These are phyloP conservation scores for Polypedilum vanderplanki DNA, from an alignment of 1,140 invertebrate species.

Conservation along the genomic window DNA sequence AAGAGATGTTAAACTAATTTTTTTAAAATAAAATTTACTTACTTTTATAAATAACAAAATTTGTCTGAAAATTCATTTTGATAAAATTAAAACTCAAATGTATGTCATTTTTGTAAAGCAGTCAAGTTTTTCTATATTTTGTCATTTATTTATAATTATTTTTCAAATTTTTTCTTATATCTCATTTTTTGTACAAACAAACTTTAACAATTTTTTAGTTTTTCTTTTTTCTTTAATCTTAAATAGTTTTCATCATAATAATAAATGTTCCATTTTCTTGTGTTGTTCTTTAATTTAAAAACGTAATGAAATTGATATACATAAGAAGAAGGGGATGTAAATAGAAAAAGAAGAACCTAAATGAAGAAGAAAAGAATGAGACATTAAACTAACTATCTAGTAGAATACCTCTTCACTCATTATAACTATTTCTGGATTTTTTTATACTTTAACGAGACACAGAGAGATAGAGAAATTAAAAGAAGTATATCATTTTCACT, in stretches of 20 bases:
- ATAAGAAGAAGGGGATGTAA: too few relatives aligned
- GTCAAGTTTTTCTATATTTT: slow-evolving; percentile 29
- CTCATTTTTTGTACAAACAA: slow-evolving; percentile 28
- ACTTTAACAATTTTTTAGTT: slow-evolving; percentile 28
- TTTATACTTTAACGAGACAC: too few relatives aligned
- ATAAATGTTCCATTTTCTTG: slow-evolving; percentile 28
- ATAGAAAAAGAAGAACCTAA: too few relatives aligned
- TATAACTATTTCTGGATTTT: too few relatives aligned
- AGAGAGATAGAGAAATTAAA: too few relatives aligned
- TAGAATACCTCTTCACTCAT: too few relatives aligned
- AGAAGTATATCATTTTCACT: too few relatives aligned
- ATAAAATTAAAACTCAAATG: not conserved
- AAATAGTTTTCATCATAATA: slow-evolving; percentile 28
- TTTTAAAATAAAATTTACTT: too few relatives aligned
- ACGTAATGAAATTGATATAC: not conserved
- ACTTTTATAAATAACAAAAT: too few relatives aligned
- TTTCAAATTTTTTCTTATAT: slow-evolving; percentile 29
- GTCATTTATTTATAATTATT: slow-evolving; percentile 27
- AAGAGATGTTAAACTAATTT: too few relatives aligned
- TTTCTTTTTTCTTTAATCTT: slow-evolving; percentile 24
- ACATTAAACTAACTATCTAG: not conserved
- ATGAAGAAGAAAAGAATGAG: not conserved
- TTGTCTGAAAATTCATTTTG: too few relatives aligned
- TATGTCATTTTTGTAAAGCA: slow-evolving; percentile 25
- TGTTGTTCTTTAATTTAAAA: slow-evolving; percentile 14